Percentiles rank a stretch among this genome's conserved stretches.
These are phyloP conservation scores for Coenobita brevimanus DNA, from an alignment of 1,140 invertebrate species.

Conservation along the genomic window DNA sequence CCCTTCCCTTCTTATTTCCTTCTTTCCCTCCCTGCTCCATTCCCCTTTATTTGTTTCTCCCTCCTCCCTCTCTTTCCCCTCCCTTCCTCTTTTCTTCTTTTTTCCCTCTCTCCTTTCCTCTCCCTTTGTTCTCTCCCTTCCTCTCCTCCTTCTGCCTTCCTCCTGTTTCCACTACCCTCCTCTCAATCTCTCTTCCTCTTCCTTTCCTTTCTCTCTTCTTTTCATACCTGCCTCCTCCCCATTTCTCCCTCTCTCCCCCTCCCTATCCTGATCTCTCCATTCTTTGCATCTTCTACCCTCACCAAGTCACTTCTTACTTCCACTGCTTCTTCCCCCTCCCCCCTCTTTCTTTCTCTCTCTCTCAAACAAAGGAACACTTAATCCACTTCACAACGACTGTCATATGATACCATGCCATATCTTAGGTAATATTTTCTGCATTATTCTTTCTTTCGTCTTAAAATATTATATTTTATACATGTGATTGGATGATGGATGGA, in stretches of 20 bases:
- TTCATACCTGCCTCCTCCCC: background rate
- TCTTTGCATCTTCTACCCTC: background rate
- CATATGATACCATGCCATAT: too few species aligned
- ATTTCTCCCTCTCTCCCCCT: background rate
- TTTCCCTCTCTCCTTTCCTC: background rate
- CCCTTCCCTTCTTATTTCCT: background rate
- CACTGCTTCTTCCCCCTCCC: background rate
- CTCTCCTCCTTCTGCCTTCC: background rate
- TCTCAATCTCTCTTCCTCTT: background rate
- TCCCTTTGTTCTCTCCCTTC: background rate
- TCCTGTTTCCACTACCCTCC: background rate
- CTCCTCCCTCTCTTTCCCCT: background rate
- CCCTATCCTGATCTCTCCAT: background rate
- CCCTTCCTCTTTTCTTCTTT: background rate
- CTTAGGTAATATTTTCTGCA: too few species aligned
- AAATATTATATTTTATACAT: too few species aligned
- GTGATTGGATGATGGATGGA: too few species aligned
- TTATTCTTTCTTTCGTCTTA: too few species aligned
- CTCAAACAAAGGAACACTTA: background rate
- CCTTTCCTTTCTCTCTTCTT: background rate
- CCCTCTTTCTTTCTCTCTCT: constrained; percentile 11
- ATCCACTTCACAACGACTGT: background rate
- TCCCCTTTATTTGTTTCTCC: background rate
- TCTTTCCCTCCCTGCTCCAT: background rate
- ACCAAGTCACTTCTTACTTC: too few species aligned